Percentiles rank a stretch among this genome's conserved stretches.
Conservation (phyloP, 2,113 vertebrate species). For the Pogona vitticeps region DNA sequence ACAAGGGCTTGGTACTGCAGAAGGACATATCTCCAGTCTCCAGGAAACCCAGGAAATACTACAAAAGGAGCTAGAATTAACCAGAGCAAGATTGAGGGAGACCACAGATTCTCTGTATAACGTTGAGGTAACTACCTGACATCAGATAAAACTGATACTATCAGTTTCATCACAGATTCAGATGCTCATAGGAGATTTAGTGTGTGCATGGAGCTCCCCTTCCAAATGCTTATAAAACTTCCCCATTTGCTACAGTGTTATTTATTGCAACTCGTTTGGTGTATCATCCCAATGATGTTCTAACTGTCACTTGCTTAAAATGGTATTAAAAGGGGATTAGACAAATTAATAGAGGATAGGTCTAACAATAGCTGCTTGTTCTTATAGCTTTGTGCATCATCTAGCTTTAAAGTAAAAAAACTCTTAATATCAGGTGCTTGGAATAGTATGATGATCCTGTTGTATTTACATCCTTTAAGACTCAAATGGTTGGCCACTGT, state of each 20-base stretch:
- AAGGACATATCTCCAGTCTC: conserved; percentile 90
- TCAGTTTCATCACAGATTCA: neutral
- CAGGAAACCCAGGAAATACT: conserved; percentile 94
- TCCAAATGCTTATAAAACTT: neutral
- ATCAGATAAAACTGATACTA: neutral
- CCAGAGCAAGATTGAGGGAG: conserved; percentile 87
- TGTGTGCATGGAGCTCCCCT: neutral
- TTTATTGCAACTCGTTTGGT: neutral
- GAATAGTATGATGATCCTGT: neutral
- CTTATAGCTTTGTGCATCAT: neutral
- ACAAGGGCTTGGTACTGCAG: conserved; percentile 86
- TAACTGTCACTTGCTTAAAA: neutral
- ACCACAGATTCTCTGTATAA: conserved; percentile 91
- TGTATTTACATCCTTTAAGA: neutral
- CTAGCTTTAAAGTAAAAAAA: neutral
- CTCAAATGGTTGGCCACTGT: neutral
- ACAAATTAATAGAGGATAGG: neutral
- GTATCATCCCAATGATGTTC: neutral
- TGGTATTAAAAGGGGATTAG: neutral
- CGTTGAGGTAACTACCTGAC: conserved; percentile 82
- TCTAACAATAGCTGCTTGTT: neutral
- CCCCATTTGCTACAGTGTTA: neutral
- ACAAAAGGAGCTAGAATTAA: conserved; percentile 91
- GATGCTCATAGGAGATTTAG: neutral
- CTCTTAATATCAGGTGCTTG: neutral